phyloP scores from a whole-genome alignment of 2,113 vertebrate species.

The Nycticebus coucang region DNA sequence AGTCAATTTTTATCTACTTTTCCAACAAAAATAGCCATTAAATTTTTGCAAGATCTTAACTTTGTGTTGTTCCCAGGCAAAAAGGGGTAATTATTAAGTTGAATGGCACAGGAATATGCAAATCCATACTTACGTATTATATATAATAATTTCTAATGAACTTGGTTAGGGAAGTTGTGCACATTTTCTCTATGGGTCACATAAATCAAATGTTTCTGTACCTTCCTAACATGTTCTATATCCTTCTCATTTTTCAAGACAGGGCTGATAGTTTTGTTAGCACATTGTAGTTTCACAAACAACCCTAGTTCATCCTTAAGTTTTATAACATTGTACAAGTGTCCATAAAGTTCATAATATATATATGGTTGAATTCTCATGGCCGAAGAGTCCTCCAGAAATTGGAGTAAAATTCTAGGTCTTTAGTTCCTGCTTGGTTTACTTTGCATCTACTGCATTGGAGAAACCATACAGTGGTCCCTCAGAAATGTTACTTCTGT shows the following conservation, averaged over 20 bases:
- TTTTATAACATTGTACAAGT: neutral
- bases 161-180: conserved; percentile 1
- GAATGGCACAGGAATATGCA: neutral
- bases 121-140: neutral
- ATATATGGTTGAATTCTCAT: neutral
- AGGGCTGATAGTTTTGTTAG: neutral
- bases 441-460: neutral
- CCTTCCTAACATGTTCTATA: neutral
- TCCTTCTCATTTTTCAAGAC: neutral
- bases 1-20: neutral
- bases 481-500: neutral
- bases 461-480: neutral
- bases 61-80: neutral
- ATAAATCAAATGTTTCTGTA: neutral
- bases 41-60: neutral
- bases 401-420: neutral
- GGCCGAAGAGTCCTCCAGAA: neutral
- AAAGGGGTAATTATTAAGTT: neutral
- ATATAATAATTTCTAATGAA: neutral
- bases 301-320: neutral
- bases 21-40: neutral
- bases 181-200: neutral
- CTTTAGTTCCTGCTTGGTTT: neutral
- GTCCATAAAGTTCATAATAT: neutral
- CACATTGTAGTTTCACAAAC: neutral